Evolutionary conservation across 2,113 vertebrate genomes (phyloP).

Genomic region (Chionomys nivalis): DNA sequence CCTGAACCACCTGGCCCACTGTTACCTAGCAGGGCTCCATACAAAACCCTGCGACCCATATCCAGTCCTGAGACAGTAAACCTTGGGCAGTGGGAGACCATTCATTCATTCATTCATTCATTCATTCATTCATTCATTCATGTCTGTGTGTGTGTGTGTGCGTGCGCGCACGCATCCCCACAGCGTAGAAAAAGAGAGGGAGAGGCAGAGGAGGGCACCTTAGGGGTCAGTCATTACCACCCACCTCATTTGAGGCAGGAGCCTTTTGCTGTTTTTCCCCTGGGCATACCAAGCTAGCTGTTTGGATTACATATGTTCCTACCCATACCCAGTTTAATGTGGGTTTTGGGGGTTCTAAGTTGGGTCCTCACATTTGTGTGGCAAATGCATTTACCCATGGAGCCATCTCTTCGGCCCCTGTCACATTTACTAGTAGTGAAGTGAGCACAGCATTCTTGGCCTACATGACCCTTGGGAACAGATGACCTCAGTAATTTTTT

Average conservation of each 20-base stretch:
- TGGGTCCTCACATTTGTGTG: background rate
- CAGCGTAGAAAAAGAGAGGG: too few relatives aligned
- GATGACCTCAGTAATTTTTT: conserved; percentile 65
- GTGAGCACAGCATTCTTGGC: background rate
- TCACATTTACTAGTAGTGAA: background rate
- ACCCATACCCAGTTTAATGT: background rate
- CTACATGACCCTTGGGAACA: background rate
- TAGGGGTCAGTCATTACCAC: background rate
- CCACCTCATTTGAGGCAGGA: background rate
- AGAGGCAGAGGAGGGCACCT: too few relatives aligned
- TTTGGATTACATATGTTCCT: background rate
- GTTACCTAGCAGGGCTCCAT: background rate
- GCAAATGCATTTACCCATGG: background rate
- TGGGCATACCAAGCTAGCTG: background rate
- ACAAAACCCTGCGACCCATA: rapidly evolving
- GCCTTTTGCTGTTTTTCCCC: background rate
- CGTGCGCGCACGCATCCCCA: too few relatives aligned
- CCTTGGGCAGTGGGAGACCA: background rate
- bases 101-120: background rate
- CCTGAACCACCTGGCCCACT: background rate
- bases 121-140: too few relatives aligned
- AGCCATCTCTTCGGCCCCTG: too few relatives aligned
- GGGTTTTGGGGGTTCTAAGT: background rate
- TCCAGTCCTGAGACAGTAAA: background rate
- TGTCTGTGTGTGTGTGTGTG: too few relatives aligned